Evolutionary conservation across 53 echinoderm and acorn worm genomes (phyloP).

Genomic region (Astropecten irregularis): DNA sequence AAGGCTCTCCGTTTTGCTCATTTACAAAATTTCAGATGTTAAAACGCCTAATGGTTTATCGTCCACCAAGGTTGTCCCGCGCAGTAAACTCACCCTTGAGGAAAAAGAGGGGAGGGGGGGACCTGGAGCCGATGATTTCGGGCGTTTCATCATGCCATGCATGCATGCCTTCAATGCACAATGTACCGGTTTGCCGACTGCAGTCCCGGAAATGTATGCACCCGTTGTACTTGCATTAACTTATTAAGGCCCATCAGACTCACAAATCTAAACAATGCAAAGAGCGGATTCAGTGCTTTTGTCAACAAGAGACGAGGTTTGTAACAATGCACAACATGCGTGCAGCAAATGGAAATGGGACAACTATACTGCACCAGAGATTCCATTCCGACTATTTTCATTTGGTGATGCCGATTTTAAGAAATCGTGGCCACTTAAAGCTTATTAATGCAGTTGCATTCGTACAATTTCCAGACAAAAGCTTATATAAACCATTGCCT

Average conservation of each 20-base stretch:
- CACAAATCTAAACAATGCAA: slow-evolving; percentile 5
- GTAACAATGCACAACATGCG: background rate
- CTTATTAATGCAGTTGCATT: too few species aligned
- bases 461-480: too few species aligned
- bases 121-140: background rate
- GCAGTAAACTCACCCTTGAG: too few species aligned
- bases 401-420: too few species aligned
- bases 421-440: too few species aligned
- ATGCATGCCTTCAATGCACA: too few species aligned
- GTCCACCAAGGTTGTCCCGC: slow-evolving; percentile 17
- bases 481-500: too few species aligned
- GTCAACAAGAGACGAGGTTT: slow-evolving; percentile 11
- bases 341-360: background rate
- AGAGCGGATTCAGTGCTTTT: background rate
- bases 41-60: slow-evolving; percentile 30
- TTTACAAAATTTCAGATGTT: slow-evolving; percentile 13
- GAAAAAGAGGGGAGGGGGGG: too few species aligned
- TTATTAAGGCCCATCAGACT: slow-evolving; percentile 37
- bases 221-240: slow-evolving; percentile 51
- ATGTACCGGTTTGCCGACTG: background rate
- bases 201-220: slow-evolving; percentile 30
- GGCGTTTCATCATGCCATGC: slow-evolving; percentile 20
- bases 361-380: too few species aligned
- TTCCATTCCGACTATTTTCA: too few species aligned
- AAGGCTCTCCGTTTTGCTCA: slow-evolving; percentile 47